These are phyloP conservation scores for Symphodus melops DNA, from an alignment of 2,113 vertebrate genomes.

Conservation along the genomic window DNA sequence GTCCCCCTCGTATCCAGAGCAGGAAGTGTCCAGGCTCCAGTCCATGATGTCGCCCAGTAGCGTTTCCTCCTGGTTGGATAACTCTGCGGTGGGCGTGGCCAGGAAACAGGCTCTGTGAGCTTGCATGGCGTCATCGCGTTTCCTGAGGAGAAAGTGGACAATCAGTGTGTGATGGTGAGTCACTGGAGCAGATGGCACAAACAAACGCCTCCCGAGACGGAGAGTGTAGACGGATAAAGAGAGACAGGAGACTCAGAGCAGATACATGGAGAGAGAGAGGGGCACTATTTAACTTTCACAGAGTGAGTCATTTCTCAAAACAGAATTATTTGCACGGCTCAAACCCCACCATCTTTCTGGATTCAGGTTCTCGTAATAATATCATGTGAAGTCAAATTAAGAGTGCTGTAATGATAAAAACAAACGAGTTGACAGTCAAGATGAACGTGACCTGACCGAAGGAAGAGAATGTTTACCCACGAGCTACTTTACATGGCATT, in stretches of 20 bases:
- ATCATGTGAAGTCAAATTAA: too few species aligned
- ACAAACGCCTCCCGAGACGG: conserved; percentile 53
- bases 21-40: conserved; percentile 93
- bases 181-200: conserved; percentile 55
- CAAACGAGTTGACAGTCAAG: too few species aligned
- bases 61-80: conserved; percentile 94
- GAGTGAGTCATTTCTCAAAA: background rate
- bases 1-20: conserved; percentile 95
- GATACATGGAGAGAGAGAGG: conserved; percentile 27
- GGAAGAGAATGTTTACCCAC: too few species aligned
- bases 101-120: conserved; percentile 90
- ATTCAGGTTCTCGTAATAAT: too few species aligned
- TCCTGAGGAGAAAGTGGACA: conserved; percentile 77
- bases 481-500: too few species aligned
- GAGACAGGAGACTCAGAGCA: conserved; percentile 4
- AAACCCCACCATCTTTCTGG: too few species aligned
- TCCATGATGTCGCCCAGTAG: conserved; percentile 93
- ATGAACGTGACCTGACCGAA: too few species aligned
- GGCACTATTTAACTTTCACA: background rate
- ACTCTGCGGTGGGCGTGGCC: conserved; percentile 93
- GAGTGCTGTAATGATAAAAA: too few species aligned
- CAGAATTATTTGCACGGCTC: background rate
- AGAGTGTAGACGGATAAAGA: background rate
- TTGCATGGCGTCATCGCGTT: conserved; percentile 88
- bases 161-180: conserved; percentile 48